These are phyloP conservation scores for Gymnocephalus cernua DNA, from an alignment of 2,113 vertebrate genomes.

Conservation along the genomic window DNA sequence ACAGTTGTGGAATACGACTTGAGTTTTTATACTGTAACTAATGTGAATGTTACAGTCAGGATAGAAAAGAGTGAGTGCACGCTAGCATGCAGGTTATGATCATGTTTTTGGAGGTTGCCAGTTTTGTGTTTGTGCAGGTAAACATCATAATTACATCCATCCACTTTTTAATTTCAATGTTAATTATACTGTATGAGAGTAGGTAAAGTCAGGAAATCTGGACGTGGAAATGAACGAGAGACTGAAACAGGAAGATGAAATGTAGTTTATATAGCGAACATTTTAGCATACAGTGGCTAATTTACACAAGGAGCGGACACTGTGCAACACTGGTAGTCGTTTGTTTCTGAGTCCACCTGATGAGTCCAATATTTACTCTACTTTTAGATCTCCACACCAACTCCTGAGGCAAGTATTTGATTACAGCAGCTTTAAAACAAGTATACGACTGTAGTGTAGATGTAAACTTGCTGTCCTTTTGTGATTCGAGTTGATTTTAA, in stretches of 20 bases:
- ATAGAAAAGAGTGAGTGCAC: neutral
- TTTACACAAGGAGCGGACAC: neutral
- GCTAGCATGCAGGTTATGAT: neutral
- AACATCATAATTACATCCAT: neutral
- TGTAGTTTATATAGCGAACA: neutral
- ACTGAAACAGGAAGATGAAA: neutral
- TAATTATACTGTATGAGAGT: neutral
- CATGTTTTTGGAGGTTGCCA: neutral
- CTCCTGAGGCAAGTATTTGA: constrained; percentile 3
- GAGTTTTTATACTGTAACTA: constrained; percentile 3
- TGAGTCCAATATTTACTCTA: neutral
- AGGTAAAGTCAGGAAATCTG: neutral
- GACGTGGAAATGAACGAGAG: neutral
- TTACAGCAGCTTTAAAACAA: neutral
- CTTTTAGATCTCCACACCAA: neutral
- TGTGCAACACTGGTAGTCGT: neutral
- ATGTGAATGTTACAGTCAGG: constrained; percentile 13
- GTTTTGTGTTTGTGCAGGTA: neutral
- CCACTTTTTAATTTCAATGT: too few species aligned
- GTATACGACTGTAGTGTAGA: neutral
- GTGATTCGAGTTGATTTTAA: neutral
- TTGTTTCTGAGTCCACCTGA: neutral
- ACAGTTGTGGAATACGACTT: neutral
- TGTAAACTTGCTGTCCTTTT: neutral
- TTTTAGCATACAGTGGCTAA: neutral